Percentiles rank a stretch among this genome's conserved stretches.
Evolutionary conservation across 1,140 invertebrate species (phyloP).

Genomic region (Dinoponera quadriceps): DNA sequence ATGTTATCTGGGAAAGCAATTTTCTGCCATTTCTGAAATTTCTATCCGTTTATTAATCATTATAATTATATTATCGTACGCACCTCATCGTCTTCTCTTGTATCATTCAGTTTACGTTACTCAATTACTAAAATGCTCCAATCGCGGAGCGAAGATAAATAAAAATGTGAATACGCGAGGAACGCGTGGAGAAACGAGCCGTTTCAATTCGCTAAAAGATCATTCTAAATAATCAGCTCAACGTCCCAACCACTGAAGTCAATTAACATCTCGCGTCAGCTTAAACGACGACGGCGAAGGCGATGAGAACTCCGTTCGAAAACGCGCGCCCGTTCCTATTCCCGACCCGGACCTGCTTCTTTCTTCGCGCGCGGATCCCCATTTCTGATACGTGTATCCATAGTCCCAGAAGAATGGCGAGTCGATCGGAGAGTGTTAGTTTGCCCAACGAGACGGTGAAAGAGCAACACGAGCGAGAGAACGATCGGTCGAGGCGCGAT

Average conservation of each 20-base stretch:
- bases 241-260: not conserved
- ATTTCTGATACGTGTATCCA: constrained; percentile 14
- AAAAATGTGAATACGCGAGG: no score
- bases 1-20: no score
- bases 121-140: no score
- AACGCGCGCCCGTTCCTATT: constrained; percentile 24
- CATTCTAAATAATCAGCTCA: not conserved
- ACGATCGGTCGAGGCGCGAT: not conserved
- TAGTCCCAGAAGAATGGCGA: constrained; percentile 12
- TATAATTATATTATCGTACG: no score
- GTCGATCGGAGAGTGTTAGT: constrained; percentile 40
- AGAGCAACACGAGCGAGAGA: constrained; percentile 30
- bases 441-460: constrained; percentile 39
- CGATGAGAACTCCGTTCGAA: constrained; percentile 19
- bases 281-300: not conserved
- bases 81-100: no score
- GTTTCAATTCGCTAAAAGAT: constrained; percentile 19
- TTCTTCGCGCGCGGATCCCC: constrained; percentile 3
- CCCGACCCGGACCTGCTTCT: constrained; percentile 1
- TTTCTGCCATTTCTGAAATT: no score
- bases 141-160: no score
- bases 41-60: no score
- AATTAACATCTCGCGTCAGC: constrained; percentile 1
- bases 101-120: no score
- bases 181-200: not conserved